Percentiles rank a stretch among this genome's conserved stretches.
Evolutionary conservation across 2,888 invertebrate species (phyloP).

Genomic region (Galerucella calmariensis): DNA sequence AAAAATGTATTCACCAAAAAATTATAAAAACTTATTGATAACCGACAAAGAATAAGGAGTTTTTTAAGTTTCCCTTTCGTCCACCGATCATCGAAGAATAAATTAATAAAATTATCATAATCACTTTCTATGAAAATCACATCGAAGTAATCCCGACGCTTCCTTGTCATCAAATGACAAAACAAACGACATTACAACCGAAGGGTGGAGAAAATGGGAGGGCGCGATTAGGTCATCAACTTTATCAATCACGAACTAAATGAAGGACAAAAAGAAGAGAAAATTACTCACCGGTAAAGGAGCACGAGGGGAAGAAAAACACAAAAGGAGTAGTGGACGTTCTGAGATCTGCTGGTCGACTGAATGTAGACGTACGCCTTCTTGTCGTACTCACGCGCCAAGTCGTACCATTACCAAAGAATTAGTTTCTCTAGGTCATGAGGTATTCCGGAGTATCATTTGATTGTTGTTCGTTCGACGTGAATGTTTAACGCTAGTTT

Average conservation of each 20-base stretch:
- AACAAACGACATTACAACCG: conserved; percentile 8
- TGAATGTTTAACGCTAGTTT: conserved; percentile 34
- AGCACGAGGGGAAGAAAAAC: conserved; percentile 51
- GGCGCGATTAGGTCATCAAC: conserved; percentile 48
- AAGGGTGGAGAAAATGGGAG: conserved; percentile 38
- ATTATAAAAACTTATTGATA: background rate
- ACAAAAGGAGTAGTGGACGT: conserved; percentile 57
- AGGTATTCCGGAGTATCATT: conserved; percentile 57
- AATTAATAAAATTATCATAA: background rate
- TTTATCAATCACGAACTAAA: conserved; percentile 15
- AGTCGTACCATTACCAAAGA: conserved; percentile 55
- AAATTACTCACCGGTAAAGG: conserved; percentile 52
- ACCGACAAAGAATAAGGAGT: background rate
- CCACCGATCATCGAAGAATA: conserved; percentile 41
- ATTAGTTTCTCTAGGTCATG: conserved; percentile 61
- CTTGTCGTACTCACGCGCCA: conserved; percentile 56
- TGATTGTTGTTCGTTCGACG: conserved; percentile 47
- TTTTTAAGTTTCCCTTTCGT: conserved; percentile 30
- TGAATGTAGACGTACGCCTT: conserved; percentile 56
- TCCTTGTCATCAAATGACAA: conserved; percentile 17
- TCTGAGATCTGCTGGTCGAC: conserved; percentile 60
- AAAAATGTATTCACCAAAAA: background rate
- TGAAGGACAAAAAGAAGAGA: conserved; percentile 28
- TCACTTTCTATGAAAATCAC: conserved; percentile 3
- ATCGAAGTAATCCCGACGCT: conserved; percentile 5